Percentiles rank a stretch among this genome's conserved stretches.
phyloP scores from a whole-genome alignment of 2,888 invertebrate genomes.

The Amphipoea oculea region DNA sequence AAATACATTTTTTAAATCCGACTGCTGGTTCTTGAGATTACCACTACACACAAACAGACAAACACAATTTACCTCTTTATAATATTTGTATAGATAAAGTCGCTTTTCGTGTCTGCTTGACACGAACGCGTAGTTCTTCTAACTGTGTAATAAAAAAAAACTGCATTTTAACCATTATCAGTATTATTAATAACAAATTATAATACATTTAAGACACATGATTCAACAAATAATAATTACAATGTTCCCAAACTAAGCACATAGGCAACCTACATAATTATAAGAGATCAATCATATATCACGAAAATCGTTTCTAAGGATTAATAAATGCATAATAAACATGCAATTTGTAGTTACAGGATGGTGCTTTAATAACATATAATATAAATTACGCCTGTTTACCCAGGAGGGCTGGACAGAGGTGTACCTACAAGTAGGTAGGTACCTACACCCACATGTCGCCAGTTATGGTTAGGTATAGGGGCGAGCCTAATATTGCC shows the following conservation, averaged over 20 bases:
- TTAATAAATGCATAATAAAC: constrained; percentile 57
- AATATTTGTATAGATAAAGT: too few species aligned
- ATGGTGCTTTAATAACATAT: constrained; percentile 12
- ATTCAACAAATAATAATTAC: constrained; percentile 47
- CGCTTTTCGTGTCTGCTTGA: too few species aligned
- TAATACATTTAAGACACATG: constrained; percentile 23
- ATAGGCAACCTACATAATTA: constrained; percentile 51
- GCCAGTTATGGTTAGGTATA: neutral
- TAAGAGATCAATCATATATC: constrained; percentile 62
- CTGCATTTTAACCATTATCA: neutral
- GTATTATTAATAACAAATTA: constrained; percentile 31
- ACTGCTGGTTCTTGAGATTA: too few species aligned
- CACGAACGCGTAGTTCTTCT: too few species aligned
- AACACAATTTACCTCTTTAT: too few species aligned
- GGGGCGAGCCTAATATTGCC: neutral
- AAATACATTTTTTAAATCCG: too few species aligned
- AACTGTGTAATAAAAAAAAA: neutral
- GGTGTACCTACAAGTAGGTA: neutral
- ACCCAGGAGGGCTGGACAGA: neutral
- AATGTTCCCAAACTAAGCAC: constrained; percentile 39
- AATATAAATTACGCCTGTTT: neutral
- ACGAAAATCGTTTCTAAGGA: constrained; percentile 60
- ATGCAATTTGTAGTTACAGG: constrained; percentile 57
- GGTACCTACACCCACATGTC: neutral
- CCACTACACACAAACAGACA: too few species aligned